Evolutionary conservation across 2,113 vertebrate species (phyloP), one percentile per base, ranked within the genome.

Genomic region (Tachycineta bicolor): DNA sequence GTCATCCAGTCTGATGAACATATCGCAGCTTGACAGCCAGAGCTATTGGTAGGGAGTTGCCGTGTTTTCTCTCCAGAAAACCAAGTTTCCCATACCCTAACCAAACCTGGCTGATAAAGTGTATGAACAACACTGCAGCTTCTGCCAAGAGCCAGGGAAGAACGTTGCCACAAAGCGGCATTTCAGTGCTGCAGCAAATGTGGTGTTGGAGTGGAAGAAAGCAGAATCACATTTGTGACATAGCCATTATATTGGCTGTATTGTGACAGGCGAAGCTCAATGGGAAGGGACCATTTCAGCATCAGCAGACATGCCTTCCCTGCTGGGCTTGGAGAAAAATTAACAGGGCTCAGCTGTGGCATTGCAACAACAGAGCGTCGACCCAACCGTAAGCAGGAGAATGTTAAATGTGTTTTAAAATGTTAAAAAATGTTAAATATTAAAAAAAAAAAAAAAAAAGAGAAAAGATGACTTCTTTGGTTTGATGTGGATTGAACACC

Each of bases 261-360:
- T 80, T 92, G 93, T 96, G 94, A 91, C 93, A 93, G 95, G 83
- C 56, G 3, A 83, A 53, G 95, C 97, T 95, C 88, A 67, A 12
- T 73, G 93, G 92, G 93, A 93, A 96, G 33, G 70, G 80, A 94
- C 94, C 67, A 20, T 96, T 95, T 80, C 89, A 91, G 93, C 87
- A 82, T 86, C 89, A 63, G 88, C 8, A 10, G 95, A 73, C 68
- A 73, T 79, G 92, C 68, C 70, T 60, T 58, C 88, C 86, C 92
- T 79, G 84, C 95, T 95, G 94, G 84, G 82, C 93, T 96, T 52
- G 73, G 87, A 83, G 84, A 95, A 96, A 96, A 97, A 96, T 95
- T 89, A 96, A 94, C 92, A 50, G 93, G 92, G 94, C 93, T 97
- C 94, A 96, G 97, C 96, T 94, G 93, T 79, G 89, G 73, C 58